phyloP scores from a whole-genome alignment of 2,113 vertebrate genomes.

The Petrocephalus microphthalmus region DNA sequence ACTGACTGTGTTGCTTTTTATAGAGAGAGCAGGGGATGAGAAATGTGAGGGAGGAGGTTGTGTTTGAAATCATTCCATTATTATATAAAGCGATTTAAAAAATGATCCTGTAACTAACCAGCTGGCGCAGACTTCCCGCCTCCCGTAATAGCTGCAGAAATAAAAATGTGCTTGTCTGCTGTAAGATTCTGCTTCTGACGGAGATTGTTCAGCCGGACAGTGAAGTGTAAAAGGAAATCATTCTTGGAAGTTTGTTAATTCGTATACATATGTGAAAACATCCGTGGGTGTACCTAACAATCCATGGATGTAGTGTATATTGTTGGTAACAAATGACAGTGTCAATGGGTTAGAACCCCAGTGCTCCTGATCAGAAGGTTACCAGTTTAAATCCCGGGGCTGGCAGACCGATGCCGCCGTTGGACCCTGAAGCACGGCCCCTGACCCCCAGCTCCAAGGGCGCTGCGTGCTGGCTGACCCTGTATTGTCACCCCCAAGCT shows the following conservation, averaged over 20 bases:
- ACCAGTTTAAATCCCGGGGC: not conserved
- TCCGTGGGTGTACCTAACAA: not conserved
- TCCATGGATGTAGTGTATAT: not conserved
- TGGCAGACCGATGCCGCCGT: not conserved
- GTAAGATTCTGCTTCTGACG: not conserved
- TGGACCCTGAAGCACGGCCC: not conserved
- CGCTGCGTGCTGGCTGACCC: not conserved
- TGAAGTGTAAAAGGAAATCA: not conserved
- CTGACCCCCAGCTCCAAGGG: not conserved
- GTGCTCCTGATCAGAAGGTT: not conserved
- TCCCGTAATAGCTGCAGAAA: not conserved
- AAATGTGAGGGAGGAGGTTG: not conserved
- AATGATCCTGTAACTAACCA: not conserved
- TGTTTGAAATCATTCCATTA: not conserved
- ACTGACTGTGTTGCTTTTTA: not conserved
- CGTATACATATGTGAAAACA: not conserved
- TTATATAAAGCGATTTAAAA: not conserved
- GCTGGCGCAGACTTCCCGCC: not conserved
- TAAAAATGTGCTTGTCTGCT: not conserved
- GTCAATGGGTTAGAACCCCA: not conserved
- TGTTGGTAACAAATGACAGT: not conserved
- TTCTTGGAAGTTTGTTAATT: not conserved
- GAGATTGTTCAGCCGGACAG: not conserved
- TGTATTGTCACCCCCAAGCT: not conserved
- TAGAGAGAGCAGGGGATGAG: not conserved